Evolutionary conservation across 1,140 invertebrate species (phyloP).

Genomic region (Nilaparvata lugens): DNA sequence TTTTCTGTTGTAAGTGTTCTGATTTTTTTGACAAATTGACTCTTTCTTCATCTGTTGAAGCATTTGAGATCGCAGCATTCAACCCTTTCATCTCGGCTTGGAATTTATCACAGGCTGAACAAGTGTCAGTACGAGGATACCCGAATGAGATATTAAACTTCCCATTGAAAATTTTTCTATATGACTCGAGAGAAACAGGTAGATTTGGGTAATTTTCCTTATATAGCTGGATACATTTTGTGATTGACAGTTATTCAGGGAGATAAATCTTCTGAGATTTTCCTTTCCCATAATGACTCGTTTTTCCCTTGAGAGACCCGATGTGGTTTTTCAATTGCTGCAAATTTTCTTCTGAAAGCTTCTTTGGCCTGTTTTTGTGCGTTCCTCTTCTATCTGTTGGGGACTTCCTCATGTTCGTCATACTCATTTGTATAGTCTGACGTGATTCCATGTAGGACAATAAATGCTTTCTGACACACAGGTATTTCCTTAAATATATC

Average conservation of each 20-base stretch:
- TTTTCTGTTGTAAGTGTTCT: not conserved
- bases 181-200: conserved; percentile 2
- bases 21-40: not conserved
- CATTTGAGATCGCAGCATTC: not conserved
- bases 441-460: conserved; percentile 6
- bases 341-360: conserved; percentile 5
- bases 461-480: conserved; percentile 12
- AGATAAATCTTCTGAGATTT: conserved; percentile 15
- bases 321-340: conserved; percentile 6
- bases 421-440: conserved; percentile 7
- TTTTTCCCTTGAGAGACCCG: conserved; percentile 2
- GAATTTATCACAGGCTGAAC: not conserved
- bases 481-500: not conserved
- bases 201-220: conserved; percentile 26
- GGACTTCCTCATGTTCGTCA: conserved; percentile 6
- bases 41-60: not conserved
- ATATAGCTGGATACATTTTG: conserved; percentile 6
- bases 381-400: conserved; percentile 10
- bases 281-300: conserved; percentile 7
- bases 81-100: not conserved
- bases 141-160: not conserved
- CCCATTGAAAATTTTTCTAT: not conserved
- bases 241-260: conserved; percentile 12
- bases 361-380: conserved; percentile 10
- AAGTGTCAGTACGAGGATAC: not conserved